These are phyloP conservation scores for Pinctada fucata DNA, from an alignment of 2,888 invertebrate species.

Conservation along the genomic window DNA sequence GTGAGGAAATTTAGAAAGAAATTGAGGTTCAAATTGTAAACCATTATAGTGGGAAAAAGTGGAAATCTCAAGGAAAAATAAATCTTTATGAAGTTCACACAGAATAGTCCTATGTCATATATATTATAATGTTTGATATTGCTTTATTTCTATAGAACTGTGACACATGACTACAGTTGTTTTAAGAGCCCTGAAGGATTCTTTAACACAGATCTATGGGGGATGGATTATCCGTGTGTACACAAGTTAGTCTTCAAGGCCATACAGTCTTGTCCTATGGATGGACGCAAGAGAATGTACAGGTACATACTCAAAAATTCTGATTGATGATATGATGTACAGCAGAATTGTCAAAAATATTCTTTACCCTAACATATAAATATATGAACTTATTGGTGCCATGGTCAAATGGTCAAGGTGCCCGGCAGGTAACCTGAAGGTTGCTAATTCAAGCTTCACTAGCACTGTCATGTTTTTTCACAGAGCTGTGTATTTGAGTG, in stretches of 20 bases:
- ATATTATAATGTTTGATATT: too few species aligned
- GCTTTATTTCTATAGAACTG: slow-evolving; percentile 54
- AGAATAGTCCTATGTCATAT: too few species aligned
- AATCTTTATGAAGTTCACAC: too few species aligned
- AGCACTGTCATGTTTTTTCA: slow-evolving; percentile 1
- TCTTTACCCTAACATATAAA: background rate
- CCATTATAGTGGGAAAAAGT: too few species aligned
- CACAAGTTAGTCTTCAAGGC: slow-evolving; percentile 80
- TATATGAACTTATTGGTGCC: background rate
- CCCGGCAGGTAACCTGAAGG: too few species aligned
- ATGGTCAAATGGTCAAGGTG: background rate
- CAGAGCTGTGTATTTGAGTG: slow-evolving; percentile 80
- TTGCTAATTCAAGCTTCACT: too few species aligned
- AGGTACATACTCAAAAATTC: slow-evolving; percentile 58
- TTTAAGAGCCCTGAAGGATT: slow-evolving; percentile 78
- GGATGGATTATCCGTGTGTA: slow-evolving; percentile 80
- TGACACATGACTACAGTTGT: slow-evolving; percentile 77
- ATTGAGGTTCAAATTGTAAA: too few species aligned
- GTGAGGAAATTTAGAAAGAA: too few species aligned
- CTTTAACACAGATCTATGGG: slow-evolving; percentile 80
- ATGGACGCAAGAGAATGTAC: slow-evolving; percentile 80
- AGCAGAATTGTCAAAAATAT: background rate
- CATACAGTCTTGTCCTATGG: slow-evolving; percentile 81
- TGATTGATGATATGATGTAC: background rate
- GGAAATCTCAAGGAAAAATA: too few species aligned